Percentiles rank a stretch among this genome's conserved stretches.
Evolutionary conservation across 2,888 invertebrate species (phyloP).

Genomic region (Pandemis cinnamomeana): DNA sequence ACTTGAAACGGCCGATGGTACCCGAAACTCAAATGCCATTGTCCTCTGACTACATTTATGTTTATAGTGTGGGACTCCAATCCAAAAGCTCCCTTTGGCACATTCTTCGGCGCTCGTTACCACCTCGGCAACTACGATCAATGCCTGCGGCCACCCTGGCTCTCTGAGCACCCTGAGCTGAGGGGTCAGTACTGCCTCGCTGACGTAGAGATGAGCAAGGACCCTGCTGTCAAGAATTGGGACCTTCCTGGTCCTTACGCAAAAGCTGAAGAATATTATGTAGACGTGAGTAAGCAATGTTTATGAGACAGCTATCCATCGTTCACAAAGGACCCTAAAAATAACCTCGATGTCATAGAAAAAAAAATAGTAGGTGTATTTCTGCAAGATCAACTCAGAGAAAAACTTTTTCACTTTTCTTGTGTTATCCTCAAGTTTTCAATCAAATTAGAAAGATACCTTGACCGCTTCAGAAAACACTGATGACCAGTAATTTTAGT

Average conservation of each 20-base stretch:
- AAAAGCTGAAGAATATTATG: slow-evolving; percentile 45
- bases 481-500: too few relatives aligned
- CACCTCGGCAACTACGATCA: slow-evolving; percentile 60
- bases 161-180: slow-evolving; percentile 45
- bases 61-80: slow-evolving; percentile 60
- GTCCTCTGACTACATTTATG: neutral
- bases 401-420: too few relatives aligned
- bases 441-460: too few relatives aligned
- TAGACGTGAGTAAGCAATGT: slow-evolving; percentile 45
- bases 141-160: slow-evolving; percentile 54
- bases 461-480: too few relatives aligned
- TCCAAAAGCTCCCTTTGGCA: slow-evolving; percentile 53
- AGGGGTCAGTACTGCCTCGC: slow-evolving; percentile 58
- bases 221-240: neutral
- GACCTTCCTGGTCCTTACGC: slow-evolving; percentile 44
- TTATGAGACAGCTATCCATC: too few relatives aligned
- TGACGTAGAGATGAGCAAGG: slow-evolving; percentile 46
- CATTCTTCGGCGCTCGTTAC: slow-evolving; percentile 51
- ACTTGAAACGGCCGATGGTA: too few relatives aligned
- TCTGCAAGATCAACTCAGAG: too few relatives aligned
- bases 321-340: neutral
- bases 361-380: too few relatives aligned
- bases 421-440: too few relatives aligned
- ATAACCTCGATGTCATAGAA: neutral
- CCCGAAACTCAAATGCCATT: neutral